Conservation (phyloP, 1,140 invertebrate species). For the Papilio aristodemus region DNA sequence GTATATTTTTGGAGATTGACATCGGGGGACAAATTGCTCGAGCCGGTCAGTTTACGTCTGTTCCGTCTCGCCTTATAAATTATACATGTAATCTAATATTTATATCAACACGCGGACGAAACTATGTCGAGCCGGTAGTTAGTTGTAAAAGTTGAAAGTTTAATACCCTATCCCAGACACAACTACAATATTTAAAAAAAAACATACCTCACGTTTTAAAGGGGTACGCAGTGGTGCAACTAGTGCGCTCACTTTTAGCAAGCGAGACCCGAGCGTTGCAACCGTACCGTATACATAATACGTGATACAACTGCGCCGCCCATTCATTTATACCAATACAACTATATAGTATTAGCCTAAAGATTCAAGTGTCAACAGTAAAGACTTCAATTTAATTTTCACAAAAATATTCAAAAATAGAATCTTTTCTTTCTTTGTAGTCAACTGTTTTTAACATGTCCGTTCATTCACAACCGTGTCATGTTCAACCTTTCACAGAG, state of each 20-base stretch:
- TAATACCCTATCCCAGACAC: slow-evolving; percentile 30
- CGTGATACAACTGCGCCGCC: too few species aligned
- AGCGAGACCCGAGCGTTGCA: too few species aligned
- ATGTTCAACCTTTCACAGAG: slow-evolving; percentile 26
- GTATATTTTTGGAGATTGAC: slow-evolving; percentile 12
- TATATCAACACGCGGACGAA: slow-evolving; percentile 52
- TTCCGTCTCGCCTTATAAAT: slow-evolving; percentile 57
- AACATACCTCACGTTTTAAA: too few species aligned
- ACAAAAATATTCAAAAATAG: too few species aligned
- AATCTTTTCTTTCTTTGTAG: slow-evolving; percentile 9
- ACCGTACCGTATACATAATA: too few species aligned
- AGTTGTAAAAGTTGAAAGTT: slow-evolving; percentile 44
- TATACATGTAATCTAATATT: slow-evolving; percentile 62
- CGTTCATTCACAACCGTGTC: slow-evolving; percentile 21
- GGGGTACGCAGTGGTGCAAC: too few species aligned
- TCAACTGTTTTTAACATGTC: neutral
- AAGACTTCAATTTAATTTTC: too few species aligned
- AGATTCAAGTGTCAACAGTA: too few species aligned
- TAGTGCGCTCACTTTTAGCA: too few species aligned
- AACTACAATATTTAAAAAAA: neutral
- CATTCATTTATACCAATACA: too few species aligned
- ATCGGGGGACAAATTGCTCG: slow-evolving; percentile 36
- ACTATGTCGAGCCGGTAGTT: slow-evolving; percentile 61
- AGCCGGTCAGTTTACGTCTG: slow-evolving; percentile 33
- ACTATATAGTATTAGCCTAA: too few species aligned